Conservation (phyloP, 1,140 invertebrate genomes). For the Apolygus lucorum region DNA sequence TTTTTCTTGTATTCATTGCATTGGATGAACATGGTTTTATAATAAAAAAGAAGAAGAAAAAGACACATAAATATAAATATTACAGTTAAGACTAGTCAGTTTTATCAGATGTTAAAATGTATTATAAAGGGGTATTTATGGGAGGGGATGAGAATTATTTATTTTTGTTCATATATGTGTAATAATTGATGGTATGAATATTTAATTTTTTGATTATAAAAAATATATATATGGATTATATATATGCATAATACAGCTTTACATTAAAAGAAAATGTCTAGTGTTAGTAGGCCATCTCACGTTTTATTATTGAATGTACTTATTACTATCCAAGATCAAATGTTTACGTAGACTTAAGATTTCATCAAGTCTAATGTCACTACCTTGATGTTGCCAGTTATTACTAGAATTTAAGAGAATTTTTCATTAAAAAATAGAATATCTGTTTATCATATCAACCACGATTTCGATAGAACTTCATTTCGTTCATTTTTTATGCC, state of each 20-base stretch:
- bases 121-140: slow-evolving; percentile 30
- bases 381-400: slow-evolving; percentile 29
- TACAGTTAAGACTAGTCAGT: slow-evolving; percentile 30
- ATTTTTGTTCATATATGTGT: slow-evolving; percentile 26
- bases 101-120: slow-evolving; percentile 30
- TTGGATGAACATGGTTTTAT: slow-evolving; percentile 28
- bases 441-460: neutral
- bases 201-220: slow-evolving; percentile 24
- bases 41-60: slow-evolving; percentile 20
- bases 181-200: slow-evolving; percentile 22
- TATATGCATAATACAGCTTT: slow-evolving; percentile 28
- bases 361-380: slow-evolving; percentile 14
- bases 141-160: slow-evolving; percentile 29
- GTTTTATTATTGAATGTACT: slow-evolving; percentile 25
- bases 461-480: neutral
- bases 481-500: neutral
- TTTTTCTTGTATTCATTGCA: slow-evolving; percentile 6
- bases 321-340: slow-evolving; percentile 18
- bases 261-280: slow-evolving; percentile 23
- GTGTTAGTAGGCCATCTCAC: slow-evolving; percentile 25
- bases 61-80: slow-evolving; percentile 23
- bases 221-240: slow-evolving; percentile 13
- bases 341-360: slow-evolving; percentile 10
- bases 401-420: neutral
- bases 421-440: no score